A percentile compares a stretch with the other conserved stretches of the same genome.
Evolutionary conservation across 2,797 vertebrate species (phyloP).

Genomic region (Ctenochaetus hawaiiensis): DNA sequence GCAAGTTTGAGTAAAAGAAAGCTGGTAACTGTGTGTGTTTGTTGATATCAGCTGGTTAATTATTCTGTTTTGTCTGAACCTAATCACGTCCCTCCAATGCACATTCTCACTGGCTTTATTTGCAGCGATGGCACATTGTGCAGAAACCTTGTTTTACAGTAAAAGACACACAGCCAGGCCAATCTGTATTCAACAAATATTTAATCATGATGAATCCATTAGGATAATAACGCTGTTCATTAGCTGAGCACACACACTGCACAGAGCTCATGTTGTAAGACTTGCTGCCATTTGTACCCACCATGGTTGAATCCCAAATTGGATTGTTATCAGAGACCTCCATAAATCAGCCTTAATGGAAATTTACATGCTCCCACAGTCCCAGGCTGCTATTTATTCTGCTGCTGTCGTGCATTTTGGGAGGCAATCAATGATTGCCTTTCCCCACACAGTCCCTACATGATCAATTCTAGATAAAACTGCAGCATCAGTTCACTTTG

Average conservation of each 20-base stretch:
- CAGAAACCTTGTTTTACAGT: conserved; percentile 53
- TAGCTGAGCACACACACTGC: conserved; percentile 42
- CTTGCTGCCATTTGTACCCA: conserved; percentile 25
- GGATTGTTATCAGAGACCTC: conserved; percentile 52
- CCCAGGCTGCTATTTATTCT: conserved; percentile 25
- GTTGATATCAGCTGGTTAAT: conserved; percentile 39
- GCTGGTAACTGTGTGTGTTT: conserved; percentile 11
- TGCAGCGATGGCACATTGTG: conserved; percentile 42
- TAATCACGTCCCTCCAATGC: conserved; percentile 45
- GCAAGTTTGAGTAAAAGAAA: conserved; percentile 7
- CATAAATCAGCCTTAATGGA: conserved; percentile 68
- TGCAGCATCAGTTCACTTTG: conserved; percentile 8
- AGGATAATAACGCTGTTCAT: conserved; percentile 64
- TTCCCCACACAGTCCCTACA: neutral
- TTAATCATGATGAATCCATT: conserved; percentile 57
- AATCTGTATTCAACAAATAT: conserved; percentile 43
- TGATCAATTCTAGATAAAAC: neutral
- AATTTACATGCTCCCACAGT: conserved; percentile 26
- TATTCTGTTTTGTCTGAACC: conserved; percentile 40
- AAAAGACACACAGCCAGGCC: conserved; percentile 12
- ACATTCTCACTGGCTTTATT: conserved; percentile 49
- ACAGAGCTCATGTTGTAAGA: conserved; percentile 36
- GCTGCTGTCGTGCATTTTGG: conserved; percentile 6
- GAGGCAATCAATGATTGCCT: neutral
- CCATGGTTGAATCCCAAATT: conserved; percentile 58